Evolutionary conservation across 1,140 invertebrate genomes (phyloP), one percentile per base, ranked within the genome.

Genomic region (Schmidtea mediterranea): DNA sequence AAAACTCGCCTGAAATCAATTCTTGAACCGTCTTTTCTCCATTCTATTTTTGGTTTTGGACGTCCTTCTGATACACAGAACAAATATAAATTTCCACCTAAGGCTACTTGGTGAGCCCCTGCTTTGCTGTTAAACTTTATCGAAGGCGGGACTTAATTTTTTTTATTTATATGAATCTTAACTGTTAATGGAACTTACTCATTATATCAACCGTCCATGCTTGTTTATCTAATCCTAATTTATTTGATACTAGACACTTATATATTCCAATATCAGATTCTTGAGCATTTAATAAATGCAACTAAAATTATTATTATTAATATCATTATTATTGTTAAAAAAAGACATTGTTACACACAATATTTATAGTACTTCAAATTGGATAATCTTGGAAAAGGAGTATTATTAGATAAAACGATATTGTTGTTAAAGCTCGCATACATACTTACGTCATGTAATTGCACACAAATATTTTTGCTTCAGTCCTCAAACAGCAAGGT

Each of bases 201-300:
- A 45, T 45, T 2, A 45, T 19, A 19, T 21, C 21, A 13, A 45
- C 12, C 15, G 19, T 21, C 43, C 43, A 45, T 8, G 18, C 13
- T 45, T 21, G 15, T 24, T 45, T 45, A 37, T 26, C 46, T 47
- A 26, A 15, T 36, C 46, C 46, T n/a, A 36, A 21, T 5, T 47
- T 16, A 47, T 47, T 47, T 2, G 12, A 26, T n/a, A 47, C 26
- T 9, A 24, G 10, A 37, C 46, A 47, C 18, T 26, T 21, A 47
- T 47, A 47, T 24, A 26, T 26, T 26, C 46, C 46, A 36, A 15
- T 2, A 19, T 47, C 46, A 10, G 22, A 1, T 19, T 37, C 19
- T 37, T 26, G 2, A 6, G 24, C 26, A 47, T 47, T 26, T 6
- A 24, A 6, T 2, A 47, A 24, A 47, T n/a, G 5, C 15, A 47